Evolutionary conservation across 2,797 vertebrate species (phyloP), one percentile per base, ranked within the genome.

Genomic region (Acipenser oxyrinchus): DNA sequence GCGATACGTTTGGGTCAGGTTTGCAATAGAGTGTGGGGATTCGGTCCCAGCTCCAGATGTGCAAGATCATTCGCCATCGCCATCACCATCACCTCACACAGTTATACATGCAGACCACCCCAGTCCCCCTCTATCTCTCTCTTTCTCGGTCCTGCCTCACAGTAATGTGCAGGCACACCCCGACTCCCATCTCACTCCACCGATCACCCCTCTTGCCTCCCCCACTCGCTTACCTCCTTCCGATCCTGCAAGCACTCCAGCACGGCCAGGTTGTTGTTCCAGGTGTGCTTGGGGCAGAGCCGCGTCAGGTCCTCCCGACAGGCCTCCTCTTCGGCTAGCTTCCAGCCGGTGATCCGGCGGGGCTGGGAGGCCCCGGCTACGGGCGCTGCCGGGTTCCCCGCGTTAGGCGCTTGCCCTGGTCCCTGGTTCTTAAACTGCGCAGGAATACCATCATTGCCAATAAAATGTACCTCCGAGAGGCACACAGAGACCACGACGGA

Each of bases 211-310:
- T n/a, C 1, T 1, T 8, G 7, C 66, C n/a, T 60, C 8, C 88
- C 37, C 37, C 37, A 37, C 37, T 37, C 4, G 37, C 37, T 85
- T 76, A 98, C 96, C 94, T 97, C 94, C n/a, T 94, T 89, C 68
- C 87, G 89, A 77, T 97, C 96, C 86, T 99, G 95, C 23, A 99
- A 84, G 72, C 96, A 98, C 81, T 97, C 95, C 68, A 99, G 86
- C 68, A 96, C 93, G 12, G 94, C 93, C 81, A 99, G 87, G 87
- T 97, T 99, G 86, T 97, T 99, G 85, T 85, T 91, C 96, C 96
- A 97, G 79, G 93, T 92, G 75, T 96, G 91, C 79, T 92, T 94
- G 65, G 95, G 92, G 76, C 96, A 95, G 68, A 97, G 91, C 59
- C 95, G 93, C 82, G 79, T 88, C 82, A 96, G 85, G 82, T 98